phyloP scores from a whole-genome alignment of 2,797 vertebrate genomes.

The Sebastes jordani region DNA sequence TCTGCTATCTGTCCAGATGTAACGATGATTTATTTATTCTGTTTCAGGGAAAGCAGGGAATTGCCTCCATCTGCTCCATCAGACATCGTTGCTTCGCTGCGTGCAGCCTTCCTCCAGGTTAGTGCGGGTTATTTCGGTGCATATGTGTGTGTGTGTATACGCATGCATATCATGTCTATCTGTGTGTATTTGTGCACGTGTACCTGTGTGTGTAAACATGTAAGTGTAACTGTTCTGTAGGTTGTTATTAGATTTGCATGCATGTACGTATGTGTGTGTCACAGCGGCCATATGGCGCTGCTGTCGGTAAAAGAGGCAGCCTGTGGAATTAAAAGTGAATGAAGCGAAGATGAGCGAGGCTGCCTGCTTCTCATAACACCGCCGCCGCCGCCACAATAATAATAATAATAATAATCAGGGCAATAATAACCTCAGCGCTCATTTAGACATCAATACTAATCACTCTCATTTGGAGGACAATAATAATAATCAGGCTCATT shows the following conservation, averaged over 20 bases:
- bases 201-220: background rate
- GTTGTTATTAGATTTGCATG: conserved; percentile 34
- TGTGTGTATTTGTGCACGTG: background rate
- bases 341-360: conserved; percentile 66
- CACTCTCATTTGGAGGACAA: conserved; percentile 84
- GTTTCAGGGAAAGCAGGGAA: conserved; percentile 46
- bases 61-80: conserved; percentile 63
- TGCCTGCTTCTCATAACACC: conserved; percentile 59
- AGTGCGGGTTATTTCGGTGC: background rate
- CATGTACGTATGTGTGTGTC: conserved; percentile 11
- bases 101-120: conserved; percentile 42
- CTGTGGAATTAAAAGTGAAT: conserved; percentile 80
- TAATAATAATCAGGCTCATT: conserved; percentile 85
- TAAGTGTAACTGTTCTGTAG: background rate
- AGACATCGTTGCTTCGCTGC: conserved; percentile 2
- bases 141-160: background rate
- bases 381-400: conserved; percentile 15
- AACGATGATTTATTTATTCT: conserved; percentile 62
- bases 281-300: conserved; percentile 21
- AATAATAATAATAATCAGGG: conserved; percentile 76
- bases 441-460: conserved; percentile 85
- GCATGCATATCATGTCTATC: background rate
- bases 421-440: conserved; percentile 77
- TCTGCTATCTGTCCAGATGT: conserved; percentile 59
- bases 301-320: conserved; percentile 61